Evolutionary conservation across 2,797 vertebrate genomes (phyloP), one percentile per base, ranked within the genome.

Genomic region (Todus mexicanus): DNA sequence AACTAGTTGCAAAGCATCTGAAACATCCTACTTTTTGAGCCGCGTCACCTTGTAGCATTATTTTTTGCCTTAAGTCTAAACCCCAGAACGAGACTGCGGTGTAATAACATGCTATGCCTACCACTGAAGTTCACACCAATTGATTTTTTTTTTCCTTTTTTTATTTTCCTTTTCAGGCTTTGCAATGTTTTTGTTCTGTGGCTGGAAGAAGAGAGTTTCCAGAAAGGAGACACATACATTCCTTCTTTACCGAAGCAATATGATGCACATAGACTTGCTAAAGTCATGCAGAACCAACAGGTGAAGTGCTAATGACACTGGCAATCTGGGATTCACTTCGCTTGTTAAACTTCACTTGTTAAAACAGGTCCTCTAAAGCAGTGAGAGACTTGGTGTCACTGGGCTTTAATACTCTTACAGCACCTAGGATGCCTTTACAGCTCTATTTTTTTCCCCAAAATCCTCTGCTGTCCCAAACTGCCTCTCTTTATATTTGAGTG

Each of bases 131-230:
- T 70, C 5, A 35, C 15, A 3, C 8, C n/a, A 17, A 40, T 66
- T 31, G 15, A 29, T 19, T 57, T 60, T 57, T 53, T 9, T 11
- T 60, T 77, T 50, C 3, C 50, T 51, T 27, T 59, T 81, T 50
- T 35, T n/a, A 1, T 57, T 37, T 75, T 80, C 84, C 14, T 29
- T 59, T 27, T 81, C 92, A 99, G 99, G 96, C 98, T 99, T 94
- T 99, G 99, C 97, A 98, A 98, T 81, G 98, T 99, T 22, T 99
- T 99, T 96, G 96, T 98, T 53, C 63, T 99, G 85, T 99, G 99
- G 99, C 64, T 99, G 96, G 99, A 99, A 95, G 99, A 99, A 94
- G 99, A 99, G 92, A 99, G 94, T 76, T 98, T 99, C 93, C 99
- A 99, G 95, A 99, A 98, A 85, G 98, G 99, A 96, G 98, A 99